These are phyloP conservation scores for Andinoacara biseriatus DNA, from an alignment of 2,113 vertebrate species.

Conservation along the genomic window DNA sequence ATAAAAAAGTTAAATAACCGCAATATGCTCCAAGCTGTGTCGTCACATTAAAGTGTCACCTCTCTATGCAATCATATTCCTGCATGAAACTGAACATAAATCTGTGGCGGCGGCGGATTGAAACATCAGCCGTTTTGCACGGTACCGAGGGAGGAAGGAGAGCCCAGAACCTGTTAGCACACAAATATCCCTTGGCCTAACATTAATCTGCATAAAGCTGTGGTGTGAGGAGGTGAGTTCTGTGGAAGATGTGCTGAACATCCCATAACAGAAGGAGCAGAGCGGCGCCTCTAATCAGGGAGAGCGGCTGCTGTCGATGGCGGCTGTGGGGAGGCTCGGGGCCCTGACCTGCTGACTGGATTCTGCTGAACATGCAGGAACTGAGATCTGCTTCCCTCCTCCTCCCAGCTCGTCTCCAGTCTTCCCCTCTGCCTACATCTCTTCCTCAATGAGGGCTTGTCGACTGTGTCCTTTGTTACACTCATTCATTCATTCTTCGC, in stretches of 20 bases:
- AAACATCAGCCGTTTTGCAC: conserved; percentile 7
- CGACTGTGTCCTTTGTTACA: not conserved
- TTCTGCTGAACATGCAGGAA: conserved; percentile 55
- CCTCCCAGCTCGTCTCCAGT: not conserved
- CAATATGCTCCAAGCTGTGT: conserved; percentile 55
- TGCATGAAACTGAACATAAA: conserved; percentile 24
- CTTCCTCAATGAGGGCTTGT: not conserved
- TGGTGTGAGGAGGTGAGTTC: conserved; percentile 47
- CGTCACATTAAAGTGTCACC: conserved; percentile 56
- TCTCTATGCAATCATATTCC: conserved; percentile 31
- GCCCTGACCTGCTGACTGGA: conserved; percentile 56
- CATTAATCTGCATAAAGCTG: conserved; percentile 64
- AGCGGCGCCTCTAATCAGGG: conserved; percentile 58
- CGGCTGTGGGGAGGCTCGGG: not conserved
- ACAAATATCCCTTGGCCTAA: conserved; percentile 59
- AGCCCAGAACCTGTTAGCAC: conserved; percentile 29
- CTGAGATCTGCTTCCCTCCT: conserved; percentile 10
- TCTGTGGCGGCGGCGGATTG: conserved; percentile 36
- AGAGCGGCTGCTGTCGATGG: conserved; percentile 9
- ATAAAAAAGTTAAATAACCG: conserved; percentile 53
- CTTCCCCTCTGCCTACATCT: not conserved
- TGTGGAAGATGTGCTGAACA: conserved; percentile 58
- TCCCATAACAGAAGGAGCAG: conserved; percentile 59
- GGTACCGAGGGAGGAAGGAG: not conserved
- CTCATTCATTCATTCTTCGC: not conserved